phyloP scores from a whole-genome alignment of 2,797 vertebrate genomes.

The Sebastiscus tertius region DNA sequence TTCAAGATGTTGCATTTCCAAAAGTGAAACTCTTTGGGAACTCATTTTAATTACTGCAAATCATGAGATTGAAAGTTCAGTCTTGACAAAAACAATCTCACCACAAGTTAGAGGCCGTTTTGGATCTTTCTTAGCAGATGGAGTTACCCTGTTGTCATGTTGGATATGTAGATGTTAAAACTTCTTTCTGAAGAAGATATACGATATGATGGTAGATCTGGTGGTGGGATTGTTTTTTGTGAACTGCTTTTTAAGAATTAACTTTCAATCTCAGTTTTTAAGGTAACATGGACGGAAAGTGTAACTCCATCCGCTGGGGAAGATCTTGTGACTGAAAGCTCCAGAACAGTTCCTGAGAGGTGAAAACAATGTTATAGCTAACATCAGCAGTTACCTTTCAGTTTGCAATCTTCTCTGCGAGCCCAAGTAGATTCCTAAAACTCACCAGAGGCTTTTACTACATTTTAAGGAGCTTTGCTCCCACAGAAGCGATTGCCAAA shows the following conservation, averaged over 20 bases:
- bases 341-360: background rate
- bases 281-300: background rate
- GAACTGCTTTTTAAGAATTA: background rate
- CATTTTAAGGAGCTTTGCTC: conserved; percentile 17
- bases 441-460: background rate
- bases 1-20: background rate
- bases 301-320: background rate
- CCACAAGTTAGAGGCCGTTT: background rate
- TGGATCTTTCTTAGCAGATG: background rate
- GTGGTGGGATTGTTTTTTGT: background rate
- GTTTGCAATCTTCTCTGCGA: background rate
- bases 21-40: background rate
- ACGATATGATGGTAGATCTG: background rate
- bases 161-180: background rate
- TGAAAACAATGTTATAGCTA: background rate
- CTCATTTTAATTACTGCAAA: background rate
- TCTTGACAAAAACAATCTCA: background rate
- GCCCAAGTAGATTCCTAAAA: background rate
- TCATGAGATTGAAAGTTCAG: background rate
- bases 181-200: background rate
- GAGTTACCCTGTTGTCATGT: background rate
- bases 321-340: background rate
- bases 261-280: background rate
- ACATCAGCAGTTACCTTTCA: background rate
- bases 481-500: conserved; percentile 2